Base-by-base conservation (phyloP, 2,113 vertebrate species). In the Lanius collurio region DNA sequence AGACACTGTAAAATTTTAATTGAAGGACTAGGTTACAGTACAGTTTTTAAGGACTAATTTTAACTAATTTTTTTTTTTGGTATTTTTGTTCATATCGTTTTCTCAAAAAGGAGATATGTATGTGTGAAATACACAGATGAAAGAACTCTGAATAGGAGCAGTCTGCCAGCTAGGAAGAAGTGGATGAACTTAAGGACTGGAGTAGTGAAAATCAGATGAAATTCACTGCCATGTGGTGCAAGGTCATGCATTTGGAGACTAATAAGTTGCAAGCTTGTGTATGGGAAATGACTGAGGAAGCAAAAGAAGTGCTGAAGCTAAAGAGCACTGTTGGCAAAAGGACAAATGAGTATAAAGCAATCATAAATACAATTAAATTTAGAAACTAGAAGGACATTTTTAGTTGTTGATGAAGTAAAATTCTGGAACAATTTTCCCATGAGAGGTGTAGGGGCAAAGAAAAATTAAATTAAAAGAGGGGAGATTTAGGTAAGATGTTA, bases 221-320 rank as follows among this genome's bases (percentile, higher is more conserved):
- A 90, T 92, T 92, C 80, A 92, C 47, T 81, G 69, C 47, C 90
- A 1, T 59, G 21, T 62, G 52, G 19, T 93, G 19, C 90, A 87
- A 90, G 90, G 94, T 96, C 83, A 55, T 53, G 47, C 46, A 41
- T 89, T 92, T 92, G 68, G 83, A 95, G 75, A 89, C 33, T 26
- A 65, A 2, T 53, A 86, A 86, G 59, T 90, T 95, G 80, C 63
- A 89, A 90, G 86, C 55, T 92, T 35, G 6, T 83, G 64, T 78
- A 35, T 86, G 73, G 80, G 80, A 97, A 95, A 93, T 96, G 68
- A 83, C 90, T 80, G 86, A 94, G 88, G 68, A 95, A 88, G 88
- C 46, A 92, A 77, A 96, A 93, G 76, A 81, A 95, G 41, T 71
- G 83, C 56, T 86, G 76, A 89, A 83, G 55, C 80, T 94, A 60